Evolutionary conservation across 2,113 vertebrate species (phyloP), one percentile per base, ranked within the genome.

Genomic region (Odocoileus hemionus): DNA sequence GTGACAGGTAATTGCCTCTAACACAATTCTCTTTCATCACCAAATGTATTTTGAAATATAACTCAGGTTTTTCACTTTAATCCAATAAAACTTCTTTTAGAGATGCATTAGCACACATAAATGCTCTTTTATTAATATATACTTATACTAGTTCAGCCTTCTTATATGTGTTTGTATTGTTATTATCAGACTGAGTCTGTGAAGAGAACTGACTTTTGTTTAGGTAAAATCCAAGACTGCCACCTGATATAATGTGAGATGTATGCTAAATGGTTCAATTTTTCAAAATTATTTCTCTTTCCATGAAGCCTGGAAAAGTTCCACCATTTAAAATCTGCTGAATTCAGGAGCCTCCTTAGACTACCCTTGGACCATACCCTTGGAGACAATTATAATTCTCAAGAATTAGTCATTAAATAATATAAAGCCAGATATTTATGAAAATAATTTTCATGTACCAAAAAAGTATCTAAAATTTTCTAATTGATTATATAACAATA

Each of bases 21-120:
- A 89, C 39, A 39, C 13, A 93, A 92, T 90, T 93, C 33, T 39
- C 21, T 91, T 88, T 89, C 6, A 57, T 79, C 33, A 88, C 13
- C 54, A 70, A 97, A 87, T 84, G 26, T 6, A 95, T 78, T 78
- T 88, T 61, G 91, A 90, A 97, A 95, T 76, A 60, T 61, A 89
- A 74, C 36, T 89, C 55, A 78, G 54, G 19, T 28, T 91, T 94
- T 91, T 89, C 85, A 43, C 82, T 91, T 92, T 89, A 94, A 97
- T 70, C 30, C 36, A 94, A 91, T 3, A 84, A 89, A 97, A 89
- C 21, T 76, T n/a, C 58, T 84, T 70, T 14, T 16, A 86, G 19
- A 89, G 94, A 84, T 50, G 25, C n/a, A 93, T 74, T 84, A 52
- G 45, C 36, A 86, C 55, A 94, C 3, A n/a, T 54, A 92, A 79